Base-by-base conservation (phyloP, 1,140 invertebrate genomes). In the Pseudachorutes palmiensis region DNA sequence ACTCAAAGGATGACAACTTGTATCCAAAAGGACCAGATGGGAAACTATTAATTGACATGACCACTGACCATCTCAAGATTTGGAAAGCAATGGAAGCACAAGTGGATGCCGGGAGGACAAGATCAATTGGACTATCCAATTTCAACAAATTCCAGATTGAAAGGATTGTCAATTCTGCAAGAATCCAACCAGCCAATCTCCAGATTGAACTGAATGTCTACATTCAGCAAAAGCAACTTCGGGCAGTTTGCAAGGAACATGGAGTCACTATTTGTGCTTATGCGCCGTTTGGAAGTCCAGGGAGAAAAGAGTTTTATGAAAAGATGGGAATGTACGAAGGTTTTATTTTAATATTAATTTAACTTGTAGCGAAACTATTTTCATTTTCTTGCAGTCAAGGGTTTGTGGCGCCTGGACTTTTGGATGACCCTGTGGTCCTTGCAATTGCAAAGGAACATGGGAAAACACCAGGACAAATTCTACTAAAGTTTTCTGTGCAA, bases 41-140 rank as follows among this genome's bases (percentile, higher is more conserved):
- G n/a, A n/a, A n/a, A n/a, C n/a, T n/a, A n/a, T n/a, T n/a, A n/a
- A 30, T 67, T 55, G 30, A 68, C 26, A 57, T 79, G 16, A 80
- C 85, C 51, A 82, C 84, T 0, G 91, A 96, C 77, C 94, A 89
- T 75, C 72, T 93, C 19, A 92, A 95, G 72, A 92, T 93, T 0
- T 98, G 93, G 92, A 86, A 84, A 78, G 92, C 84, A 33, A 84
- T 97, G 84, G 94, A 96, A 79, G 81, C 86, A 48, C 83, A 88
- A 57, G 85, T 87, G 1, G 79, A 83, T 26, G 79, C 85, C 63
- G 91, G 90, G 1, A 79, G 92, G 16, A 81, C 83, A 0, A 85
- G 63, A 58, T 33, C 61, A 30, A 83, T 85, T 65, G 83, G 84
- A 29, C 32, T 85, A 0, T 84, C 82, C 5, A 85, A 85, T 71